Evolutionary conservation across 2,797 vertebrate genomes (phyloP).

Genomic region (Gymnocypris eckloni): DNA sequence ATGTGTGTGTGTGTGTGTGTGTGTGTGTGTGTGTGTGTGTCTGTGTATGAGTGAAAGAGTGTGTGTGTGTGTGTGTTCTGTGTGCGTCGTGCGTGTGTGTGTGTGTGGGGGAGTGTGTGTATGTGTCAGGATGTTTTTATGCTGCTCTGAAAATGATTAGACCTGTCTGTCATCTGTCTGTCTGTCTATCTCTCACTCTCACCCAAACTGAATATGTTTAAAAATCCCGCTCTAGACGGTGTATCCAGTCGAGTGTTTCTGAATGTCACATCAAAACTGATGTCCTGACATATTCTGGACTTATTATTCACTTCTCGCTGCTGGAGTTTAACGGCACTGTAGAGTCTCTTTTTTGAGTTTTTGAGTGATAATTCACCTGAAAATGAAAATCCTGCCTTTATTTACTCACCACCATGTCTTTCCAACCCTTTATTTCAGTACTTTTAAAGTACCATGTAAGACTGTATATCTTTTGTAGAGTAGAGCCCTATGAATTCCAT

Average conservation of each 20-base stretch:
- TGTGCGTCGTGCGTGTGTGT: not conserved
- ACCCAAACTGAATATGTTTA: not conserved
- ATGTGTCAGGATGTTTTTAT: constrained; percentile 10
- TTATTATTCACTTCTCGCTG: not conserved
- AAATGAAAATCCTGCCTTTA: not conserved
- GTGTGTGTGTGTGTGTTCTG: not conserved
- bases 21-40: too few species aligned
- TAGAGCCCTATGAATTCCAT: not conserved
- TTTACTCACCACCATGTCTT: not conserved
- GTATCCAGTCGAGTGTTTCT: not conserved
- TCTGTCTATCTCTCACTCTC: not conserved
- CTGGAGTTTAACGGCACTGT: not conserved
- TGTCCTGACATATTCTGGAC: constrained; percentile 20
- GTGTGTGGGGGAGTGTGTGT: not conserved
- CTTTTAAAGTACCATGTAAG: not conserved
- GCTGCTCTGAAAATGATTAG: constrained; percentile 6
- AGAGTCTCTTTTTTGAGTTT: not conserved
- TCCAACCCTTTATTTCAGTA: not conserved
- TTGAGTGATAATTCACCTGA: not conserved
- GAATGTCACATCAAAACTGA: not conserved
- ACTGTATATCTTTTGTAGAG: not conserved
- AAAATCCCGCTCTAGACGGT: not conserved
- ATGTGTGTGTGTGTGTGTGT: too few species aligned
- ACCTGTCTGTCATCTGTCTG: not conserved
- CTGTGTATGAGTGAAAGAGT: not conserved